These are phyloP conservation scores for Formica aserva DNA, from an alignment of 2,888 invertebrate species.

Conservation along the genomic window DNA sequence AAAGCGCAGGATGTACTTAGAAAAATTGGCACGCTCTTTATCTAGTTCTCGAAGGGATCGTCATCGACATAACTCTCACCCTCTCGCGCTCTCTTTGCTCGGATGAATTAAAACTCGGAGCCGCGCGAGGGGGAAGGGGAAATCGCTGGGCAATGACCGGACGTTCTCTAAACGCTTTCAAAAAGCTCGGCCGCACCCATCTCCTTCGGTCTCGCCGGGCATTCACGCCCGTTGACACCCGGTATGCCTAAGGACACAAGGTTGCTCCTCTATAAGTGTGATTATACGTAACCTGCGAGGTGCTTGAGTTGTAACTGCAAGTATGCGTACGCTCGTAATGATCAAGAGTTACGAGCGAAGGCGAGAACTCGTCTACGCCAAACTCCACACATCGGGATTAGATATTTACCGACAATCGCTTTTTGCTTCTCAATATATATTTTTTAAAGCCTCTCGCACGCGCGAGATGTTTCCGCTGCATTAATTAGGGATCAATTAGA, in stretches of 20 bases:
- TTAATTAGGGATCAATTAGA: constrained; percentile 10
- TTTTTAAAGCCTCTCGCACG: background rate
- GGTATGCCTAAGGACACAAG: constrained; percentile 49
- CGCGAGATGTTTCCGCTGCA: background rate
- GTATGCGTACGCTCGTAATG: constrained; percentile 25
- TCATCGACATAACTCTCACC: background rate
- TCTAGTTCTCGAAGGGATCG: constrained; percentile 1
- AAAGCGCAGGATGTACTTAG: background rate
- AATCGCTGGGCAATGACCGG: constrained; percentile 58
- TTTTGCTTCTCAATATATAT: background rate
- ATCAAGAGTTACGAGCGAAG: constrained; percentile 28
- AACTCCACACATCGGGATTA: background rate
- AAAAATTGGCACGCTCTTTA: constrained; percentile 12
- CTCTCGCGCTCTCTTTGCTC: constrained; percentile 13
- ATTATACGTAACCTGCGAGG: constrained; percentile 42
- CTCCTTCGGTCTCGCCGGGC: constrained; percentile 26
- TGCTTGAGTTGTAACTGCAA: constrained; percentile 37
- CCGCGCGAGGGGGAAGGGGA: background rate
- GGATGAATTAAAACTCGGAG: constrained; percentile 56
- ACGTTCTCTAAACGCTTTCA: constrained; percentile 57
- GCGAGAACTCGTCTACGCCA: background rate
- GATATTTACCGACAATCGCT: constrained; percentile 14
- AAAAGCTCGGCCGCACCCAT: constrained; percentile 64
- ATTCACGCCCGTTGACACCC: constrained; percentile 32
- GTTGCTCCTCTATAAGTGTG: constrained; percentile 23